Evolutionary conservation across 2,113 vertebrate species (phyloP).

Genomic region (Tenebrosternarchus preto): DNA sequence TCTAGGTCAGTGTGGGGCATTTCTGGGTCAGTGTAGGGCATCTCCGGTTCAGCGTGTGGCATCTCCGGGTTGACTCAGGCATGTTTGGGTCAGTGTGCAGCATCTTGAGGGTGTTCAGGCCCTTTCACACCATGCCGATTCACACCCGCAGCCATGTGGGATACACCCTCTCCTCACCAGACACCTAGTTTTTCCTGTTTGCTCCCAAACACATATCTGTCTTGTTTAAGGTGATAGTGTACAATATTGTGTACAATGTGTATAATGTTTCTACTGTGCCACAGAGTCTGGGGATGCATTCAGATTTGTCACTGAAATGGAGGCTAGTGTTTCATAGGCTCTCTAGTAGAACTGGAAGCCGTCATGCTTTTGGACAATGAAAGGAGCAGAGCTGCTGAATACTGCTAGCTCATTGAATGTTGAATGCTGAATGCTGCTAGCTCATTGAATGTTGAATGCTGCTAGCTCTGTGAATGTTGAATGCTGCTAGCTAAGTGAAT

Average conservation of each 20-base stretch:
- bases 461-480: too few relatives aligned
- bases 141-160: conserved; percentile 30
- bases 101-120: background rate
- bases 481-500: too few relatives aligned
- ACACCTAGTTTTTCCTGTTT: conserved; percentile 48
- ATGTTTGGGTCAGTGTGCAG: too few relatives aligned
- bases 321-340: background rate
- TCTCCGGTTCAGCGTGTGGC: too few relatives aligned
- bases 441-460: too few relatives aligned
- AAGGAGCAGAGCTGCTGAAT: too few relatives aligned
- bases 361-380: too few relatives aligned
- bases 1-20: background rate
- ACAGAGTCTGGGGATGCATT: conserved; percentile 41
- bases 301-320: background rate
- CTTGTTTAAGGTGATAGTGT: conserved; percentile 47
- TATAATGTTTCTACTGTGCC: conserved; percentile 55
- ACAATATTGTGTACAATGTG: conserved; percentile 62
- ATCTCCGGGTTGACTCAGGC: too few relatives aligned
- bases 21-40: too few relatives aligned
- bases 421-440: too few relatives aligned
- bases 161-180: background rate
- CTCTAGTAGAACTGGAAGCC: too few relatives aligned
- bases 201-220: conserved; percentile 51
- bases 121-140: background rate
- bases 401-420: too few relatives aligned